These are phyloP conservation scores for Macrophya annulata DNA, from an alignment of 2,888 invertebrate species.

Conservation along the genomic window DNA sequence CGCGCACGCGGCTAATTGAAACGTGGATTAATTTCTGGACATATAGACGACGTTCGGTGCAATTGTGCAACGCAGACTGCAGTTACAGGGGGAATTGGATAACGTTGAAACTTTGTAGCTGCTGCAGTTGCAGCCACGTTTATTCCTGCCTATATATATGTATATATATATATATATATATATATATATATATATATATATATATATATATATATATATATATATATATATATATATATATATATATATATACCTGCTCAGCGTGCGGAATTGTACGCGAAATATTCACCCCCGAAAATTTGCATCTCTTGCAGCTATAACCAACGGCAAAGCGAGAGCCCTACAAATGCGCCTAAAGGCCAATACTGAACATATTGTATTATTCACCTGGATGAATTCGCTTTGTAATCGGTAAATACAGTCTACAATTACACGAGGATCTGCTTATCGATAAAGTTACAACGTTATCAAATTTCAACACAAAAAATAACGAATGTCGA, in stretches of 20 bases:
- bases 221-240: too few relatives aligned
- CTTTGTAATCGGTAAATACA: slow-evolving; percentile 28
- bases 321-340: not conserved
- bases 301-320: not conserved
- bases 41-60: slow-evolving; percentile 1
- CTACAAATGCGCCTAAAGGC: not conserved
- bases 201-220: too few relatives aligned
- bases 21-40: slow-evolving; percentile 34
- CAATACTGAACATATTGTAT: slow-evolving; percentile 55
- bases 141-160: too few relatives aligned
- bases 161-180: too few relatives aligned
- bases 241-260: not conserved
- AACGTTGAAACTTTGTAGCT: slow-evolving; percentile 50
- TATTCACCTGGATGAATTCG: slow-evolving; percentile 61
- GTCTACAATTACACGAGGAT: not conserved
- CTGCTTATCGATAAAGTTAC: not conserved
- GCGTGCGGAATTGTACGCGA: not conserved
- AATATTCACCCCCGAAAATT: slow-evolving; percentile 29
- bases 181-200: too few relatives aligned
- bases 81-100: slow-evolving; percentile 36
- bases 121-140: not conserved
- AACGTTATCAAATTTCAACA: not conserved
- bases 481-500: not conserved
- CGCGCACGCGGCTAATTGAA: slow-evolving; percentile 15
- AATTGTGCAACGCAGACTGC: not conserved